Evolutionary conservation across 2,888 invertebrate species (phyloP), one percentile per base, ranked within the genome.

Genomic region (Imbricaverruca yamaguchii): DNA sequence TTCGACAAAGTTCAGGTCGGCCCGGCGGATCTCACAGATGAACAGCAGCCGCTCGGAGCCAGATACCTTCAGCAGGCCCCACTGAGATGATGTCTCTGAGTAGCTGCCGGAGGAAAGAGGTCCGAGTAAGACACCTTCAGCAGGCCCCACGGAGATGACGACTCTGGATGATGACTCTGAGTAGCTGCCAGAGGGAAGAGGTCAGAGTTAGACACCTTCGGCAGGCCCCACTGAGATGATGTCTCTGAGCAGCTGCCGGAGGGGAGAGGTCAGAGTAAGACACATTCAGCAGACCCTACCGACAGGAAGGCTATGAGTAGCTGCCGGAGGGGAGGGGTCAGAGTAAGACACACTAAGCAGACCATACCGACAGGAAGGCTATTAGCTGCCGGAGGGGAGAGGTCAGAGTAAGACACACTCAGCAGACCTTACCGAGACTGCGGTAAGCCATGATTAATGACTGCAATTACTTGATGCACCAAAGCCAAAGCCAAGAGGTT

Each of bases 131-230:
- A 91, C 0, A 95, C 92, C 82, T 93, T 92, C 86, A 93, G 91
- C 83, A 96, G 90, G 80, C 95, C 94, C 96, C 96, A 96, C 81
- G 93, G 91, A 85, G n/a, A n/a, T n/a, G n/a, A n/a, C n/a, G n/a
- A n/a, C n/a, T n/a, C n/a, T n/a, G n/a, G 93, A 92, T 63, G 92
- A 89, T 78, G 89, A 88, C 78, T 84, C 83, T 12, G 86, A 86
- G 83, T 85, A 86, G 18, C 83, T 84, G 82, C 10, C n/a, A n/a
- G n/a, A n/a, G n/a, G n/a, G 23, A 13, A 21, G n/a, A 4, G 65
- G 67, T 95, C 94, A 82, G 91, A 91, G 13, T 95, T 95, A 84
- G 91, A 91, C 0, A 95, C 92, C 82, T 93, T 92, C 86, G 93
- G 91, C 83, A 96, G 90, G 80, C 95, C 94, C 96, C 96, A 96